phyloP scores from a whole-genome alignment of 2,888 invertebrate genomes.

The Nineta flava region DNA sequence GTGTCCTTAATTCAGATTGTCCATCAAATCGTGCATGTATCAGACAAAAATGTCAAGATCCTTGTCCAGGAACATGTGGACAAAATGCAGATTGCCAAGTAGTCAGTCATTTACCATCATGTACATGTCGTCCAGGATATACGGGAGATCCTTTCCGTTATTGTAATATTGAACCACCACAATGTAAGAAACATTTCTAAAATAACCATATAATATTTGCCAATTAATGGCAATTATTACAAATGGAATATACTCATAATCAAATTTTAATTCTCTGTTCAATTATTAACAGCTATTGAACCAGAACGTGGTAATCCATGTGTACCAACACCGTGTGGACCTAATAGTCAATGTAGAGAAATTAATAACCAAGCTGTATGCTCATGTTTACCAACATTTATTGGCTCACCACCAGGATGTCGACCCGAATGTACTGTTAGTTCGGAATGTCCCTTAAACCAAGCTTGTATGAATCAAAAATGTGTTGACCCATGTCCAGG shows the following conservation, averaged over 20 bases:
- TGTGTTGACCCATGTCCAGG: conserved; percentile 55
- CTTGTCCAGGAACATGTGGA: conserved; percentile 46
- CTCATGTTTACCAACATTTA: conserved; percentile 23
- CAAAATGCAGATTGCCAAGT: conserved; percentile 44
- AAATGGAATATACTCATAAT: background rate
- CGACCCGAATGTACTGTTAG: conserved; percentile 49
- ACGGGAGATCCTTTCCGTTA: conserved; percentile 29
- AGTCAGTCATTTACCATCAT: conserved; percentile 27
- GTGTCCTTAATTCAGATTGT: conserved; percentile 37
- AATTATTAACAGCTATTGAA: conserved; percentile 2
- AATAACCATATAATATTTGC: background rate
- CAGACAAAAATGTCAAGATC: conserved; percentile 37
- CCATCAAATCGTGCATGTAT: conserved; percentile 36
- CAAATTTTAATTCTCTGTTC: too few species aligned
- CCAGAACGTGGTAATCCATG: conserved; percentile 39
- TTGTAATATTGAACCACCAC: conserved; percentile 23
- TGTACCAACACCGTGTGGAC: conserved; percentile 59
- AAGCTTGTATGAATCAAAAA: conserved; percentile 50
- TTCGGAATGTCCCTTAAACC: conserved; percentile 45
- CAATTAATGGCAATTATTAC: background rate
- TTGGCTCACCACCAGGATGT: conserved; percentile 29
- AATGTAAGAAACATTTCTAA: conserved; percentile 30
- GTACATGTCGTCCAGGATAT: conserved; percentile 33
- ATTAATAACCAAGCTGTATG: conserved; percentile 22
- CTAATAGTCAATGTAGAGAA: conserved; percentile 54